Conservation (phyloP, 1,140 invertebrate genomes). For the Neodiprion virginianus region DNA sequence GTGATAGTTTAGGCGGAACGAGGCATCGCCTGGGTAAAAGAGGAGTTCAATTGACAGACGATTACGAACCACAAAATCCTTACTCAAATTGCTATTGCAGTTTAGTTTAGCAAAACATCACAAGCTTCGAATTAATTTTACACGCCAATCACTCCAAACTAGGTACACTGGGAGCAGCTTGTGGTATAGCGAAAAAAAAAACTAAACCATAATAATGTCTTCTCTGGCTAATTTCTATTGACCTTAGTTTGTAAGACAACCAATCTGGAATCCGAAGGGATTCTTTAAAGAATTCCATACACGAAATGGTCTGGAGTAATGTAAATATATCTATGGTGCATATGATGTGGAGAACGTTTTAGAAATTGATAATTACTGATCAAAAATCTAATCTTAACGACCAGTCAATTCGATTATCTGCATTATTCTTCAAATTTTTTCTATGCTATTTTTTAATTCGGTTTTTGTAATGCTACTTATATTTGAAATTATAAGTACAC, state of each 20-base stretch:
- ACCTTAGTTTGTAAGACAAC: not conserved
- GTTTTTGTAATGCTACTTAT: no score
- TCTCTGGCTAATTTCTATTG: not conserved
- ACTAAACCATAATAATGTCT: not conserved
- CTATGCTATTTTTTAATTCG: no score
- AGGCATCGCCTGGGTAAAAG: conserved; percentile 48
- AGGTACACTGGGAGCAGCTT: not conserved
- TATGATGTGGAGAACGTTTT: not conserved
- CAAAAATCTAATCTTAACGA: not conserved
- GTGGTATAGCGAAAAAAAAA: not conserved
- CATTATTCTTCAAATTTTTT: no score
- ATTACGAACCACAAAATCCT: conserved; percentile 32
- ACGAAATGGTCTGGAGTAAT: not conserved
- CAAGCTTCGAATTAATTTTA: not conserved
- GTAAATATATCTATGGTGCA: not conserved
- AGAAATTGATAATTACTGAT: not conserved
- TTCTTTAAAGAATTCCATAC: not conserved
- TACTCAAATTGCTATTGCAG: conserved; percentile 50
- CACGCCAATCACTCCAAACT: not conserved
- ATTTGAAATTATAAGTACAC: no score
- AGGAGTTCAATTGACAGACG: conserved; percentile 46
- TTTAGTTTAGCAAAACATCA: conserved; percentile 28
- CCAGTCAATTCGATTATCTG: no score
- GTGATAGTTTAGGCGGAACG: conserved; percentile 31
- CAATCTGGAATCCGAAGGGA: not conserved